These are phyloP conservation scores for Gobionotothen gibberifrons DNA, from an alignment of 2,797 vertebrate species.

Conservation along the genomic window DNA sequence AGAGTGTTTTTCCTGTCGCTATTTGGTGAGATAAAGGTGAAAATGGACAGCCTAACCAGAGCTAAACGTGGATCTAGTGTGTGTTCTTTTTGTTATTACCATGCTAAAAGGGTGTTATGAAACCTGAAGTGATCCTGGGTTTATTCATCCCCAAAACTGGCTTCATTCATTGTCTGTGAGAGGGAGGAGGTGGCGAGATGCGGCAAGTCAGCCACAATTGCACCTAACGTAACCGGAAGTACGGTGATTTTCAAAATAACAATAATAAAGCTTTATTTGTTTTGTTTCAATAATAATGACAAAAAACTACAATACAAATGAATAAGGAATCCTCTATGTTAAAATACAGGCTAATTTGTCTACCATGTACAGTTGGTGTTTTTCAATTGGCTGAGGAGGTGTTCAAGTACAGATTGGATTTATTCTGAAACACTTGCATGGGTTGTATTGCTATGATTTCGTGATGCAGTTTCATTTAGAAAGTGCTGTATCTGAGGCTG, in stretches of 20 bases:
- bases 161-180: constrained; percentile 79
- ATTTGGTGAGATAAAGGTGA: constrained; percentile 22
- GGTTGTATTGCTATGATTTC: neutral
- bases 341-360: too few relatives aligned
- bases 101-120: constrained; percentile 4
- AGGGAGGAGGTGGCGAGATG: constrained; percentile 60
- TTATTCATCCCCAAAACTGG: constrained; percentile 47
- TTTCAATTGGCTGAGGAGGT: too few relatives aligned
- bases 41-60: neutral
- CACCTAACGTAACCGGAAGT: constrained; percentile 48
- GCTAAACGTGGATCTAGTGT: neutral
- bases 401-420: accelerated
- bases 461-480: constrained; percentile 43
- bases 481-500: neutral
- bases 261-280: too few relatives aligned
- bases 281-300: too few relatives aligned
- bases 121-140: constrained; percentile 46
- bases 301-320: too few relatives aligned
- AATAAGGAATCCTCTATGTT: too few relatives aligned
- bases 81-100: neutral
- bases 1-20: constrained; percentile 23
- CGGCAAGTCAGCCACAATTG: constrained; percentile 51
- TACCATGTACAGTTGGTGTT: too few relatives aligned
- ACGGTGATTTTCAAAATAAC: constrained; percentile 20
- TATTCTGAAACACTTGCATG: accelerated